A percentile compares a stretch with the other conserved stretches of the same genome.
Conservation (phyloP, 1,140 invertebrate genomes). For the Trichonephila clavata region DNA sequence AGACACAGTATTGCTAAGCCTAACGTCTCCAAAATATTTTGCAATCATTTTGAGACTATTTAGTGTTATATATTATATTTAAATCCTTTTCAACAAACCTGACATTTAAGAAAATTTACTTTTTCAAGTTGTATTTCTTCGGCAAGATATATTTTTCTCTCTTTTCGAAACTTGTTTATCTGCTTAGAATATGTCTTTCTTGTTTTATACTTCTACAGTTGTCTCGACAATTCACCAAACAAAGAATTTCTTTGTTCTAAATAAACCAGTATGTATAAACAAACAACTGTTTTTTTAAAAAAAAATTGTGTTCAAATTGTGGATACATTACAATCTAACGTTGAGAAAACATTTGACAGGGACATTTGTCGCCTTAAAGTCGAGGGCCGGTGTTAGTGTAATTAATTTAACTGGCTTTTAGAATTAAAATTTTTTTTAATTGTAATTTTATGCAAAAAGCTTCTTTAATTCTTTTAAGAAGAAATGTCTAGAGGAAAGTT, state of each 20-base stretch:
- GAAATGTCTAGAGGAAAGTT: background rate
- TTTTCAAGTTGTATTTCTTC: too few species aligned
- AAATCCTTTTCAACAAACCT: too few species aligned
- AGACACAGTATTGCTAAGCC: too few species aligned
- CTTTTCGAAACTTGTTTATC: too few species aligned
- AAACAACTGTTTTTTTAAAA: background rate
- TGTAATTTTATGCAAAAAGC: background rate
- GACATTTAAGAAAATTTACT: too few species aligned
- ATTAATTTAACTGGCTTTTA: background rate
- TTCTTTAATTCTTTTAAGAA: background rate
- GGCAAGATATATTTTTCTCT: too few species aligned
- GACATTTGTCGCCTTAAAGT: background rate
- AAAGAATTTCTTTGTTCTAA: background rate
- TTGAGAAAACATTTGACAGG: background rate
- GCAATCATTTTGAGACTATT: too few species aligned
- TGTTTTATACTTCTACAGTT: too few species aligned
- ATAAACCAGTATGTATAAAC: background rate
- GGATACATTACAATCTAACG: background rate
- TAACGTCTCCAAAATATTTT: too few species aligned
- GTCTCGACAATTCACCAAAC: background rate
- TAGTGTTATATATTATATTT: too few species aligned
- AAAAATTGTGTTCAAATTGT: background rate
- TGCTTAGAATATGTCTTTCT: too few species aligned
- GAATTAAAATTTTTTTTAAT: background rate
- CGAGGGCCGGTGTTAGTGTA: background rate